phyloP scores from a whole-genome alignment of 2,888 invertebrate genomes.

The Oscheius sp. region DNA sequence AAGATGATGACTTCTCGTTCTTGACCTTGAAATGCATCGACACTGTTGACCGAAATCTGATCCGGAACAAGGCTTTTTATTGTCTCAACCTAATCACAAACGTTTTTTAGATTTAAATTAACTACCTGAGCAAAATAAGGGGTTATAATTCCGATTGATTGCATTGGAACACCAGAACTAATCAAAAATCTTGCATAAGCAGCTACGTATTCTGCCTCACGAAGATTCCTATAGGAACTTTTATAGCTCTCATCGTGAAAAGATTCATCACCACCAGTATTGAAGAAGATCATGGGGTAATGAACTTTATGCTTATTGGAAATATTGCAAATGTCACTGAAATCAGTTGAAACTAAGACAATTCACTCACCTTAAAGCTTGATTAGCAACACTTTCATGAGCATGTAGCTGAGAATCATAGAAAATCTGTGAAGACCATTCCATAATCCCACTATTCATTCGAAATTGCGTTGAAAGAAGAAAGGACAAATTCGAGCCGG shows the following conservation, averaged over 20 bases:
- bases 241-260: conserved; percentile 4
- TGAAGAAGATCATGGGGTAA: conserved; percentile 21
- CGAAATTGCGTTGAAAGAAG: conserved; percentile 56
- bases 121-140: conserved; percentile 50
- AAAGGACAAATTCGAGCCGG: conserved; percentile 40
- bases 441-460: conserved; percentile 62
- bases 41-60: conserved; percentile 25
- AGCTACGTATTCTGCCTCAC: conserved; percentile 35
- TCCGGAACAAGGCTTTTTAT: not conserved
- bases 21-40: conserved; percentile 54
- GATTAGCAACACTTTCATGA: conserved; percentile 38
- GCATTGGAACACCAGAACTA: conserved; percentile 30
- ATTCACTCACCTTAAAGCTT: conserved; percentile 25
- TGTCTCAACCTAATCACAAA: not conserved
- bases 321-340: conserved; percentile 31
- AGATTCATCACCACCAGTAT: not conserved
- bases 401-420: conserved; percentile 54
- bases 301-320: conserved; percentile 16
- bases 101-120: not conserved
- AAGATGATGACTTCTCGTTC: conserved; percentile 53
- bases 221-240: not conserved
- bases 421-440: conserved; percentile 63
- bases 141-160: conserved; percentile 42
- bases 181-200: conserved; percentile 34
- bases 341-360: not conserved